phyloP scores from a whole-genome alignment of 23 tunicate genomes.

The Oikopleura albicans region DNA sequence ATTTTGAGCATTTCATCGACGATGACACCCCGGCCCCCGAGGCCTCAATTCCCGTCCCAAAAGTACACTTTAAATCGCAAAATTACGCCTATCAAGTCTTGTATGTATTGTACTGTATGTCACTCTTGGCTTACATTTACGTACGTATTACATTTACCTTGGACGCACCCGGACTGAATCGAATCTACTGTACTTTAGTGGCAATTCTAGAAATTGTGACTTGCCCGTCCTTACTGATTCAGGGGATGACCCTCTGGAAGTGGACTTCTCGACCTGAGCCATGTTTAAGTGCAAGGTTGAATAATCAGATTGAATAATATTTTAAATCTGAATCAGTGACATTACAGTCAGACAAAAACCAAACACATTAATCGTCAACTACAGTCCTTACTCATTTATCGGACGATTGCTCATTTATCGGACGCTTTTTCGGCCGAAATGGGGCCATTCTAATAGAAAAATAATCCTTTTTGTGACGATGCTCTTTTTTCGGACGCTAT shows the following conservation, averaged over 20 bases:
- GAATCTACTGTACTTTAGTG: conserved; percentile 74
- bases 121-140: conserved; percentile 76
- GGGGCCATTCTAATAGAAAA: too few species aligned
- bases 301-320: too few species aligned
- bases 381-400: too few species aligned
- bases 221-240: conserved; percentile 41
- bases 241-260: conserved; percentile 81
- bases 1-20: conserved; percentile 69
- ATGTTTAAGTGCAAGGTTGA: too few species aligned
- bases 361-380: too few species aligned
- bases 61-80: conserved; percentile 28
- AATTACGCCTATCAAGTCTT: conserved; percentile 53
- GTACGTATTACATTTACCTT: conserved; percentile 61
- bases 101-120: conserved; percentile 38
- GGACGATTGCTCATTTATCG: too few species aligned
- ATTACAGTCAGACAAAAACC: too few species aligned
- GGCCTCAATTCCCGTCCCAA: conserved; percentile 69
- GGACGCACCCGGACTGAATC: conserved; percentile 82
- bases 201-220: conserved; percentile 76
- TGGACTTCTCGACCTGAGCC: conserved; percentile 69
- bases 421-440: too few species aligned
- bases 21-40: conserved; percentile 96
- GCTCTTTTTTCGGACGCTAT: too few species aligned
- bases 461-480: too few species aligned
- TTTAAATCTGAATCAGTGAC: too few species aligned